phyloP scores from a whole-genome alignment of 1,140 invertebrate genomes.

The Telenomus remus region DNA sequence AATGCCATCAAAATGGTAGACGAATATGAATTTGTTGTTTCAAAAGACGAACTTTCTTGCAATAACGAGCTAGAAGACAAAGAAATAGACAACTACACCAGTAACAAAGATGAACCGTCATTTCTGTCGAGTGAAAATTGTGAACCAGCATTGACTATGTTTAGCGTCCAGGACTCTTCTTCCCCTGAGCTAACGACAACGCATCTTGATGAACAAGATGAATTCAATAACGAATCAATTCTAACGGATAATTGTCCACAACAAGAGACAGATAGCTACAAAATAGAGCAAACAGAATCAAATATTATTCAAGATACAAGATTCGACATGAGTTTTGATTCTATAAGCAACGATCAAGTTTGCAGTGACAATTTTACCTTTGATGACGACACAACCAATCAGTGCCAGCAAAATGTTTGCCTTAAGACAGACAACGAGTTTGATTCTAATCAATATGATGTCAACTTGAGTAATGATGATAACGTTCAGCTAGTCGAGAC shows the following conservation, averaged over 20 bases:
- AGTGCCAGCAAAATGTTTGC: not conserved
- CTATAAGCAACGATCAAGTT: not conserved
- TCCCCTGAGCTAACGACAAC: no score
- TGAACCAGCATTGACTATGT: no score
- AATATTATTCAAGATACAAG: constrained; percentile 10
- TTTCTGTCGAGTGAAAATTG: no score
- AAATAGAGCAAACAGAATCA: not conserved
- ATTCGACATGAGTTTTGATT: constrained; percentile 27
- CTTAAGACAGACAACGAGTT: constrained; percentile 21
- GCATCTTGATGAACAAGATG: no score
- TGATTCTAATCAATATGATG: constrained; percentile 16
- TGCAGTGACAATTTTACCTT: no score
- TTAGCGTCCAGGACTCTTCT: no score
- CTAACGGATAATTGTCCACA: not conserved
- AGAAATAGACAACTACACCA: no score
- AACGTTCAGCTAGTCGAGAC: constrained; percentile 6
- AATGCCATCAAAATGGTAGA: not conserved
- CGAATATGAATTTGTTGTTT: constrained; percentile 12
- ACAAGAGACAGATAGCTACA: not conserved
- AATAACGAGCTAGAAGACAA: not conserved
- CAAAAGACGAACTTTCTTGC: not conserved
- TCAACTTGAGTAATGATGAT: constrained; percentile 3
- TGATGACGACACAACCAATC: not conserved
- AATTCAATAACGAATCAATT: constrained; percentile 4
- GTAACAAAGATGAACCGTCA: no score